Base-by-base conservation (phyloP, 2,888 invertebrate species). In the Drosophila rellima region DNA sequence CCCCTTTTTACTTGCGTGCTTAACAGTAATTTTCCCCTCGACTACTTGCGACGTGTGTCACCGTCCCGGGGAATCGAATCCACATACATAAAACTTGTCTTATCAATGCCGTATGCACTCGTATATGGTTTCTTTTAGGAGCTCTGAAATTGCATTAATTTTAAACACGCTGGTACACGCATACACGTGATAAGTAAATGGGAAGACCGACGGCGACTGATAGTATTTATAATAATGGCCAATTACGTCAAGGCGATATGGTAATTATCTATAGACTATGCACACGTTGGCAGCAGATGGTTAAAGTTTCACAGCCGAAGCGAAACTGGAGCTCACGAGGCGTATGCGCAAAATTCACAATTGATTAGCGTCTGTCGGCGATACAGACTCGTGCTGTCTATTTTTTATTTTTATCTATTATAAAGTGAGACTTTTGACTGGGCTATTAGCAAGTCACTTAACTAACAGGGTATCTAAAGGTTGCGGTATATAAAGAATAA, bases 231-330 rank as follows among this genome's bases (percentile, higher is more conserved):
- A 33, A 29, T 11, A 23, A 59, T 67, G 33, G 29, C 26, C 20
- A 52, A 78, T 67, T 69, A 39, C 42, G 55, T 45, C 48, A 48
- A 51, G 56, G 48, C 6, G 15, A 17, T 40, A 29, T 47, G 56
- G 17, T 51, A 44, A 48, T 60, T 60, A 60, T 39, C 23, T 42
- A 8, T n/a, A 8, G n/a, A 1, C 8, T n/a, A 2, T 4, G 39
- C 42, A 20, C 81, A 82, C 88, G 88, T 70, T 79, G 80, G 15
- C 64, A 61, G 66, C 61, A 50, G 64, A 62, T 84, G 82, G 18
- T 17, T 33, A 6, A 5, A 17, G 26, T n/a, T 33, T 29, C 35
- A 13, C 29, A 20, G 20, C 11, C 26, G 15, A 23, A 3, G 26
- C 6, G 40, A 18, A 39, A 63, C 15, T 26, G 26, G 23, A 56